Conservation (phyloP, 2,113 vertebrate species). For the Speoplatyrhinus poulsoni region DNA sequence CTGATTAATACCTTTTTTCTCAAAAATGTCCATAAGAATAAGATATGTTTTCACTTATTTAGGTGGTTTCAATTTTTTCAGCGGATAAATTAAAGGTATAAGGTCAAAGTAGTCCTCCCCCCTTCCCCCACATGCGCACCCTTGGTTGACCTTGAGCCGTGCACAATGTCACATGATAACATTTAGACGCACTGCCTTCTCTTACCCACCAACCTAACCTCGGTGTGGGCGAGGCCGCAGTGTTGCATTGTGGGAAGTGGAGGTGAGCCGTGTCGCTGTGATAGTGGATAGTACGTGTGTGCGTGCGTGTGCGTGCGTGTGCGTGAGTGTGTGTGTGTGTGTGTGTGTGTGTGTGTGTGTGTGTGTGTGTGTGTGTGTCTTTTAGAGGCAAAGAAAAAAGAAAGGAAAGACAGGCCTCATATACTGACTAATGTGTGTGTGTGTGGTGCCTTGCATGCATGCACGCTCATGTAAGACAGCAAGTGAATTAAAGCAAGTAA, state of each 20-base stretch:
- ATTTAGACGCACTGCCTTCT: constrained; percentile 9
- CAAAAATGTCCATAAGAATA: neutral
- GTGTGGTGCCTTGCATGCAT: constrained; percentile 1
- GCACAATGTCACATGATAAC: constrained; percentile 13
- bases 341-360: constrained; percentile 10
- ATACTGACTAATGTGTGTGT: neutral
- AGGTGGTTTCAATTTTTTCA: no score
- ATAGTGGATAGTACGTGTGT: no score
- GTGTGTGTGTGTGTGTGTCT: constrained; percentile 6
- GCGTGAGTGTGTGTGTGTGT: constrained; percentile 5
- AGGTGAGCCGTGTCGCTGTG: constrained; percentile 29
- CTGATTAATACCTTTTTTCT: neutral
- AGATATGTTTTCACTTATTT: neutral
- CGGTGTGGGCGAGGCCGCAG: constrained; percentile 12
- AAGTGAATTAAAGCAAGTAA: constrained; percentile 12
- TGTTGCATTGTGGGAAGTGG: constrained; percentile 41
- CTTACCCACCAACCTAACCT: constrained; percentile 19
- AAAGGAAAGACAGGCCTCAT: neutral
- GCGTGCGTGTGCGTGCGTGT: no score
- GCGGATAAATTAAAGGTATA: no score
- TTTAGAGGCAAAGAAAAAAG: neutral
- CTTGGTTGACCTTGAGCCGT: neutral
- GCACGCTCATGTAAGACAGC: constrained; percentile 16
- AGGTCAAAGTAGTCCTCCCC: neutral
- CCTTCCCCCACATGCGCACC: neutral